A percentile compares a stretch with the other conserved stretches of the same genome.
phyloP scores from a whole-genome alignment of 2,113 vertebrate genomes.

The Salvelinus namaycush region DNA sequence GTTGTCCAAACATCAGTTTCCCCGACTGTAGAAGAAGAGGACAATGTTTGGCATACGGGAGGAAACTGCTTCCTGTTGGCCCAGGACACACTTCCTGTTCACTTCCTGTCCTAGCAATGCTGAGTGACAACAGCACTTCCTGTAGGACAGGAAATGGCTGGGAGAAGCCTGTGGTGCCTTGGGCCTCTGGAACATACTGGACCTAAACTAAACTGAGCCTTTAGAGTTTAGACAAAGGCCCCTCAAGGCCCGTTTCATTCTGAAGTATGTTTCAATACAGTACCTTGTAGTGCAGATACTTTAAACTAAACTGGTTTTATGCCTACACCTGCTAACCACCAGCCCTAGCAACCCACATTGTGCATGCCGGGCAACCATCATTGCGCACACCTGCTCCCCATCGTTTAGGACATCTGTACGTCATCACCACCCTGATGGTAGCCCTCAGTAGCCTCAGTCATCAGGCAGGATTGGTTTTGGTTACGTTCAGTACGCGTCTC shows the following conservation, averaged over 20 bases:
- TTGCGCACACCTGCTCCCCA: too few relatives aligned
- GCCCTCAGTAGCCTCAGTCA: too few relatives aligned
- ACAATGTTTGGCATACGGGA: conserved; percentile 47
- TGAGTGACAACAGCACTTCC: conserved; percentile 56
- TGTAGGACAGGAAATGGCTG: conserved; percentile 58
- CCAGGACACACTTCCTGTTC: conserved; percentile 54
- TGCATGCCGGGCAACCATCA: too few relatives aligned
- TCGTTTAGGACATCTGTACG: too few relatives aligned
- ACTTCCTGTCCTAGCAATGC: conserved; percentile 57
- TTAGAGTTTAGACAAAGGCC: not conserved
- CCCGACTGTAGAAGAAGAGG: not conserved
- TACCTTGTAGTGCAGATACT: too few relatives aligned
- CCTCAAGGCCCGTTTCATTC: not conserved
- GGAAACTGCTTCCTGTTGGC: conserved; percentile 59
- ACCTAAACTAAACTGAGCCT: not conserved
- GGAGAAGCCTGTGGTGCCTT: not conserved
- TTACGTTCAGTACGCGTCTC: too few relatives aligned
- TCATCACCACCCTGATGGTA: too few relatives aligned
- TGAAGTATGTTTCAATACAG: not conserved
- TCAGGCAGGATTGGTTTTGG: too few relatives aligned
- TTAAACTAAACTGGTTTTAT: too few relatives aligned
- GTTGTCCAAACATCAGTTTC: conserved; percentile 41
- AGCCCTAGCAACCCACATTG: too few relatives aligned
- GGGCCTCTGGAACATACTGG: not conserved
- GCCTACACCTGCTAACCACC: too few relatives aligned